Base-by-base conservation (phyloP, 2,888 invertebrate species). In the Drosophila acutilabella region DNA sequence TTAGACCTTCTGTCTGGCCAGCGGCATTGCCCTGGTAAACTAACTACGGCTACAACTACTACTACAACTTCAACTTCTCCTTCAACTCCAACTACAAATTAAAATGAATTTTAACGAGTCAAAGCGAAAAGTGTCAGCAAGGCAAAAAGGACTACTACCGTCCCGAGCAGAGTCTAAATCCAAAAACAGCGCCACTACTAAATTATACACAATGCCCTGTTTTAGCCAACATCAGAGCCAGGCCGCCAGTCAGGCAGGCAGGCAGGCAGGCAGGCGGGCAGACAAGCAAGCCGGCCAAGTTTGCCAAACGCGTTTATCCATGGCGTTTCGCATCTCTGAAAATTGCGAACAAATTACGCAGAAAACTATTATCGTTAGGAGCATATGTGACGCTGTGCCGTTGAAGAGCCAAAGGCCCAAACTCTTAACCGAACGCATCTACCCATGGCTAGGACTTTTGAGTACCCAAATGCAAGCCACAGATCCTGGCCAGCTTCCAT, bases 361-460 rank as follows among this genome's bases (percentile, higher is more conserved):
- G 90, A 91, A 91, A 91, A 91, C 90, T 91, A 91, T 91, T 91
- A 90, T 90, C 90, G 89, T 92, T 91, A 91, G 90, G 72, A 90
- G 89, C 91, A 92, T 91, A 91, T 92, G 91, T 78, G 90, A 80
- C 88, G 78, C 81, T 79, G 85, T 71, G 77, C 81, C 80, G 85
- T 73, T 75, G 68, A 67, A 69, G 61, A 73, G 73, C 77, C 78
- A 71, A 64, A 77, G 64, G 72, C 64, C 69, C 64, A 59, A 62
- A 68, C 70, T 77, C 61, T 51, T 60, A 40, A 18, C 30, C 14
- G 44, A 13, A 51, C 14, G 36, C 36, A 40, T 11, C 20, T 36
- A 38, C 10, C 6, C 14, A 82, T 73, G 74, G 71, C 77, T 79
- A 66, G 50, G 74, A 81, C 82, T 65, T 70, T 69, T 82, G 65